Conservation (phyloP, 1,140 invertebrate species). For the Caenorhabditis inopinata region DNA sequence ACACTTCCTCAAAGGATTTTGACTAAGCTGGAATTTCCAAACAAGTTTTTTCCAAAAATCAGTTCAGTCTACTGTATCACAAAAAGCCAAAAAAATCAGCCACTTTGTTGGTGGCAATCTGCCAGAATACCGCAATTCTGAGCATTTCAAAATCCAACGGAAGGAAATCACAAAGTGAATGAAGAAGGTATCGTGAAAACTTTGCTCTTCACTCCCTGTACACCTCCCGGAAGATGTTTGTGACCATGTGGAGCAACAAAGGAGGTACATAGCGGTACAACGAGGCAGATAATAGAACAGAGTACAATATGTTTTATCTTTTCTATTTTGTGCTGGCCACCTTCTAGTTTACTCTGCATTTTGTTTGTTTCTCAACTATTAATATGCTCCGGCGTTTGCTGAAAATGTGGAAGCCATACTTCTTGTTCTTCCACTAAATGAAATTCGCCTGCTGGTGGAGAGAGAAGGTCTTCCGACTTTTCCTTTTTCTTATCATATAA, state of each 20-base stretch:
- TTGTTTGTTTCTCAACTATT: not conserved
- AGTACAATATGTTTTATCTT: not conserved
- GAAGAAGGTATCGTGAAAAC: not conserved
- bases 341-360: not conserved
- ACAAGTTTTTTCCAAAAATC: too few relatives aligned
- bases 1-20: too few relatives aligned
- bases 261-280: too few relatives aligned
- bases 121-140: not conserved
- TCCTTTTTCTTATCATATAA: slow-evolving; percentile 2
- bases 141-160: not conserved
- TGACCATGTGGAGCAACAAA: too few relatives aligned
- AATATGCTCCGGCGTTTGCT: not conserved
- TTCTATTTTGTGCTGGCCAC: too few relatives aligned
- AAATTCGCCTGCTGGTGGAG: not conserved
- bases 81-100: not conserved
- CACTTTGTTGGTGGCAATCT: too few relatives aligned
- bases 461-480: slow-evolving; percentile 21
- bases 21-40: too few relatives aligned
- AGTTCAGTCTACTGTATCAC: slow-evolving; percentile 11
- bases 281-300: not conserved
- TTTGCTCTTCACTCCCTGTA: slow-evolving; percentile 12
- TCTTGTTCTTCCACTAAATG: not conserved
- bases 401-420: slow-evolving; percentile 10
- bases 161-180: not conserved
- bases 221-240: not conserved